A percentile compares a stretch with the other conserved stretches of the same genome.
phyloP scores from a whole-genome alignment of 2,113 vertebrate species.

The Conger conger region DNA sequence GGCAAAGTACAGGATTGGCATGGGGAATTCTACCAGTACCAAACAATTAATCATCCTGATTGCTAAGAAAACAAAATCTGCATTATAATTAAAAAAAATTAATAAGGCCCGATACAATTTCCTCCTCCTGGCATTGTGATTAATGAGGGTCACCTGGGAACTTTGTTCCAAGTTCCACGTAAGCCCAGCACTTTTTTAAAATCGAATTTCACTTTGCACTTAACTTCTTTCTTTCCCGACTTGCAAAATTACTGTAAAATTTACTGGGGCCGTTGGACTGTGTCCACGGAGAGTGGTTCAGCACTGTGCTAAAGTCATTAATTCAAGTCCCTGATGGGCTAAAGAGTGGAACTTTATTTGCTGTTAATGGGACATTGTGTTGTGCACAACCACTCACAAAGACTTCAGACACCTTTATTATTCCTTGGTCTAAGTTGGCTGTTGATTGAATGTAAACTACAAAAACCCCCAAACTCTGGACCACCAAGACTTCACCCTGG shows the following conservation, averaged over 20 bases:
- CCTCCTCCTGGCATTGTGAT: constrained; percentile 63
- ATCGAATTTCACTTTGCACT: not conserved
- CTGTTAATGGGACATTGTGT: too few relatives aligned
- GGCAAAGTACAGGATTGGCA: constrained; percentile 42
- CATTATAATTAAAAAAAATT: constrained; percentile 63
- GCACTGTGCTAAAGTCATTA: too few relatives aligned
- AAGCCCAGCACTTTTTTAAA: not conserved
- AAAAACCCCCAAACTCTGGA: too few relatives aligned
- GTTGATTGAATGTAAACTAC: too few relatives aligned
- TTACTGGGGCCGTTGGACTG: not conserved
- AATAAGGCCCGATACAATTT: constrained; percentile 51
- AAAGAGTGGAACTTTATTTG: too few relatives aligned
- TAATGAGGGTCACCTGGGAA: constrained; percentile 62
- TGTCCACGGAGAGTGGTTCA: not conserved
- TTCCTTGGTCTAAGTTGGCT: too few relatives aligned
- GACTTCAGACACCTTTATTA: too few relatives aligned
- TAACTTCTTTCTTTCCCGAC: not conserved
- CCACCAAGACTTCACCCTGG: too few relatives aligned
- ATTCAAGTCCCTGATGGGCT: too few relatives aligned
- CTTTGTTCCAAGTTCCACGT: not conserved
- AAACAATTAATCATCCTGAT: constrained; percentile 72
- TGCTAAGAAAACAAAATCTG: constrained; percentile 59
- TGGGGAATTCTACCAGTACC: constrained; percentile 49
- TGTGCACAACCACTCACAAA: too few relatives aligned
- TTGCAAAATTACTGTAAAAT: not conserved